phyloP scores from a whole-genome alignment of 2,797 vertebrate genomes.

The Scolopax rusticola region DNA sequence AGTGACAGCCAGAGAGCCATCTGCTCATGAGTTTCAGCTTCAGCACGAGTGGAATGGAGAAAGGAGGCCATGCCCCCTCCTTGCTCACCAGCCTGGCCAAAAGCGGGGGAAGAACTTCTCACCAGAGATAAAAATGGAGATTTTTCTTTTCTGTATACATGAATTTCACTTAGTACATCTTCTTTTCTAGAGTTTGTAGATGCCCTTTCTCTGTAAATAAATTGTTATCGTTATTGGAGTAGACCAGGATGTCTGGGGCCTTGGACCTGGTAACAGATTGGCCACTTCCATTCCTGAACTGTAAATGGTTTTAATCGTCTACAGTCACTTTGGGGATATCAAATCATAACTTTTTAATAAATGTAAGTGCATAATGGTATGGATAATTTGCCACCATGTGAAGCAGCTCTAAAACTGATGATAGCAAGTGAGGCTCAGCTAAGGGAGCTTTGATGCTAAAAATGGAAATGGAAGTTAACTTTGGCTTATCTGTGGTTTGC shows the following conservation, averaged over 20 bases:
- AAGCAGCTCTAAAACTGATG: not conserved
- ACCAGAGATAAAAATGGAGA: not conserved
- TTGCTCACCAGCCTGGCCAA: not conserved
- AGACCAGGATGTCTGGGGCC: not conserved
- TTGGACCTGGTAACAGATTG: accelerated
- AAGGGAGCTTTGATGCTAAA: not conserved
- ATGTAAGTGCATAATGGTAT: not conserved
- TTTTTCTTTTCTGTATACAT: not conserved
- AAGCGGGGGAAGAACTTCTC: not conserved
- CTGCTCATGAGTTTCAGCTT: not conserved
- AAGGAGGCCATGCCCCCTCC: not conserved
- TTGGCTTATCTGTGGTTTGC: not conserved
- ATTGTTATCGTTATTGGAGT: not conserved
- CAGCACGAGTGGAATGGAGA: not conserved
- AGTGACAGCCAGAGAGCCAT: not conserved
- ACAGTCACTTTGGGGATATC: not conserved
- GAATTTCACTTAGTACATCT: not conserved
- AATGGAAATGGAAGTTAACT: not conserved
- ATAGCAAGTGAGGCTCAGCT: not conserved
- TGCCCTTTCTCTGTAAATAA: not conserved
- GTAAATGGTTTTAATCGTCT: not conserved
- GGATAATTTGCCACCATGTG: not conserved
- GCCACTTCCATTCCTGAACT: not conserved
- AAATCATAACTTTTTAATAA: not conserved
- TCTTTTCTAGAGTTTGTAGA: not conserved